Conservation (phyloP, 2,113 vertebrate genomes). For the Turnix velox region DNA sequence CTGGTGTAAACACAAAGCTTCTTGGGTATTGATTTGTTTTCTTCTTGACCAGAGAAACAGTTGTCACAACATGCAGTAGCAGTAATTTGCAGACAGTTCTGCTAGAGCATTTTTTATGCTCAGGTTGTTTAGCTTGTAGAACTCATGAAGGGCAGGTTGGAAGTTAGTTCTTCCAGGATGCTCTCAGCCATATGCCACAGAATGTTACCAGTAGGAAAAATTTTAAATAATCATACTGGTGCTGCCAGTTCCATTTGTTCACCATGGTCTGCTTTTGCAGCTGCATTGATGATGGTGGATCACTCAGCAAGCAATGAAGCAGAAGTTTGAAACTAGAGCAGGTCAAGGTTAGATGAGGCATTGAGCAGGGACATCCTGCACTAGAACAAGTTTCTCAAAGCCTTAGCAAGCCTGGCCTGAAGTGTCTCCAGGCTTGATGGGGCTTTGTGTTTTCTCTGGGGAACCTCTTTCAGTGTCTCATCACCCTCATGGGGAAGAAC, state of each 20-base stretch:
- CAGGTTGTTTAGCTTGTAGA: background rate
- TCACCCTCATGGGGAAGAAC: too few relatives aligned
- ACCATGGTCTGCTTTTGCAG: background rate
- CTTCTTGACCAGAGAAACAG: background rate
- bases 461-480: too few relatives aligned
- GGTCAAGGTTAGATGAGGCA: too few relatives aligned
- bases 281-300: background rate
- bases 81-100: background rate
- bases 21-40: background rate
- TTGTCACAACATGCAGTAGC: background rate
- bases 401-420: too few relatives aligned
- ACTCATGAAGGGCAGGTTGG: background rate
- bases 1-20: background rate
- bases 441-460: too few relatives aligned
- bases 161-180: background rate
- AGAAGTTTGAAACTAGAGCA: background rate
- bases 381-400: too few relatives aligned
- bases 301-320: background rate
- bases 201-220: background rate
- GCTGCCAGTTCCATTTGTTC: background rate
- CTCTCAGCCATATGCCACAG: background rate
- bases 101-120: background rate
- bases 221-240: background rate
- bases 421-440: too few relatives aligned
- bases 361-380: too few relatives aligned